A percentile compares a stretch with the other conserved stretches of the same genome.
These are phyloP conservation scores for Meloidogyne exigua DNA, from an alignment of 1,140 invertebrate genomes.

Conservation along the genomic window DNA sequence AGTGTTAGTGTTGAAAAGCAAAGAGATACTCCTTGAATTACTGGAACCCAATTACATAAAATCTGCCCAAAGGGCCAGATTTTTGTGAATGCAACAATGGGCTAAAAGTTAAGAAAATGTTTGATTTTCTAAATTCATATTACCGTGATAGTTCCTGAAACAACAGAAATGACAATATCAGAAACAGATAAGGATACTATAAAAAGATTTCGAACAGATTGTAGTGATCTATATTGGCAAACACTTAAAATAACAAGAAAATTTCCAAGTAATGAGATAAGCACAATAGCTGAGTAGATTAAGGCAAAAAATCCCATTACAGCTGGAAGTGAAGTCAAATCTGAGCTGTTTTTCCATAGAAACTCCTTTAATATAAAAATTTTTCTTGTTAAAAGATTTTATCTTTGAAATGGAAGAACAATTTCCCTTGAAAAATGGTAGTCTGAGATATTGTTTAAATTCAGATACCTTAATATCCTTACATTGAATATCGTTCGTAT, in stretches of 20 bases:
- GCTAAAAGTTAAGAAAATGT: slow-evolving; percentile 1
- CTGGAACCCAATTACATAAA: slow-evolving; percentile 52
- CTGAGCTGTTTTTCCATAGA: slow-evolving; percentile 34
- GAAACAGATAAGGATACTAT: slow-evolving; percentile 51
- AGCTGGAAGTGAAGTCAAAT: slow-evolving; percentile 40
- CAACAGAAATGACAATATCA: slow-evolving; percentile 59
- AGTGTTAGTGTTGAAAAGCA: slow-evolving; percentile 62
- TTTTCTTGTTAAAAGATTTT: too few species aligned
- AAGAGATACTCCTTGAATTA: slow-evolving; percentile 53
- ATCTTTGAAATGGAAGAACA: too few species aligned
- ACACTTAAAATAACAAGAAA: slow-evolving; percentile 43
- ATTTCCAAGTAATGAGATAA: slow-evolving; percentile 44
- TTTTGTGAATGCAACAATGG: slow-evolving; percentile 54
- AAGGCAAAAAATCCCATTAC: slow-evolving; percentile 48
- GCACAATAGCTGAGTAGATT: slow-evolving; percentile 43
- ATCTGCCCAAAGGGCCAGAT: slow-evolving; percentile 60
- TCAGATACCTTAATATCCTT: neutral
- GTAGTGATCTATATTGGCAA: slow-evolving; percentile 67
- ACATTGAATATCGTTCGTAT: neutral
- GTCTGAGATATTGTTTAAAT: neutral
- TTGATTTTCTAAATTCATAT: slow-evolving; percentile 19
- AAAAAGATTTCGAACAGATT: slow-evolving; percentile 60
- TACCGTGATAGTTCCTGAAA: slow-evolving; percentile 60
- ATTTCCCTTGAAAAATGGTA: too few species aligned
- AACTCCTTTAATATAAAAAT: slow-evolving; percentile 29